A percentile compares a stretch with the other conserved stretches of the same genome.
phyloP scores from a whole-genome alignment of 1,140 invertebrate species.

The Pseudomyrmex sp. region DNA sequence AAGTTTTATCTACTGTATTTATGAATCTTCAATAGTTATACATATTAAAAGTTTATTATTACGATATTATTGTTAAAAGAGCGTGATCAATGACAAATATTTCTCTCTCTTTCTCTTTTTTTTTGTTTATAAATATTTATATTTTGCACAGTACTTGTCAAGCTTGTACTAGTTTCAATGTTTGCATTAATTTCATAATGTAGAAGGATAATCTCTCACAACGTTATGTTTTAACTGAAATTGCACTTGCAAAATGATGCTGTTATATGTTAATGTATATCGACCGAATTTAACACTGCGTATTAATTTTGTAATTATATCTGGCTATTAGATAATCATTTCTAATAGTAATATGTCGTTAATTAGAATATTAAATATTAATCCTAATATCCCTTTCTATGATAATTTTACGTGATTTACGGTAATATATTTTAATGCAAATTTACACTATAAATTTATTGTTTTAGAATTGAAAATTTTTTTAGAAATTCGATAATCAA shows the following conservation, averaged over 20 bases:
- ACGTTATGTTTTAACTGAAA: neutral
- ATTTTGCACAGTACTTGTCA: neutral
- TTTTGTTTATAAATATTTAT: neutral
- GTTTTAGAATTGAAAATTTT: neutral
- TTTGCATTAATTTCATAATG: neutral
- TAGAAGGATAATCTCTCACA: neutral
- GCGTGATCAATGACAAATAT: too few species aligned
- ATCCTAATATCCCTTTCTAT: neutral
- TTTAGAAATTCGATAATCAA: neutral
- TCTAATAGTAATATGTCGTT: conserved; percentile 50
- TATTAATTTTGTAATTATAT: conserved; percentile 55
- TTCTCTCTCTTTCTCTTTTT: too few species aligned
- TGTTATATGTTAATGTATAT: conserved; percentile 31
- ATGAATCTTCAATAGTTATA: too few species aligned
- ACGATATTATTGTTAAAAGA: too few species aligned
- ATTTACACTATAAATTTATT: neutral
- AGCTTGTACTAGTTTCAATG: neutral
- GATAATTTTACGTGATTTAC: conserved; percentile 44
- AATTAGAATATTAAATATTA: conserved; percentile 45
- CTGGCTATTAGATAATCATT: conserved; percentile 38
- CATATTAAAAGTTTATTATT: too few species aligned
- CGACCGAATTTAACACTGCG: conserved; percentile 15
- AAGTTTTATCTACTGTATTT: too few species aligned
- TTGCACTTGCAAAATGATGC: conserved; percentile 17
- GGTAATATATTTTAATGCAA: neutral